Conservation (phyloP, 2,113 vertebrate genomes). For the Paedocypris sp. region DNA sequence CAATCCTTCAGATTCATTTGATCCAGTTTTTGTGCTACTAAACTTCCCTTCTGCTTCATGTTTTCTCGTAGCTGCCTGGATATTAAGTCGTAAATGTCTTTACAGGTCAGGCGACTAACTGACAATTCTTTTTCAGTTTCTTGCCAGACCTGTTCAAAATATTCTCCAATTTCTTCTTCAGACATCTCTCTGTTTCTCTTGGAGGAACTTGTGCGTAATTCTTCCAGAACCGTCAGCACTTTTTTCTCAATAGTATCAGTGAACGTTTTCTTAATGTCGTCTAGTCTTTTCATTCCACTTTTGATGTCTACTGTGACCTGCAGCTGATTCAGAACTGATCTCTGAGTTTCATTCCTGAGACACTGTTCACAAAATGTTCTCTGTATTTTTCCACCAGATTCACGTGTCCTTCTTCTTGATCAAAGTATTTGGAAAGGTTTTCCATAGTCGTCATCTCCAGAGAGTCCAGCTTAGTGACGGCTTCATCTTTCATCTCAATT, state of each 20-base stretch:
- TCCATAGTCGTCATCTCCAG: slow-evolving; percentile 33
- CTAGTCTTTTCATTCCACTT: slow-evolving; percentile 28
- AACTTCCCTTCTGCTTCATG: slow-evolving; percentile 8
- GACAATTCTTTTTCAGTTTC: background rate
- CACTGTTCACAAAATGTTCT: slow-evolving; percentile 39
- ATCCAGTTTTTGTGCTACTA: background rate
- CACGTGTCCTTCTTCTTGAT: slow-evolving; percentile 38
- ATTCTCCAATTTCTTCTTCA: background rate
- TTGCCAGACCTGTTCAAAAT: slow-evolving; percentile 45
- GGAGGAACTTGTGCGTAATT: background rate
- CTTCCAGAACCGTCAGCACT: slow-evolving; percentile 22
- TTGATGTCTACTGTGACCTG: slow-evolving; percentile 21
- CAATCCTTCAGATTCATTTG: rapidly evolving
- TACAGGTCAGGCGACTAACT: background rate
- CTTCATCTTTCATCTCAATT: slow-evolving; percentile 17
- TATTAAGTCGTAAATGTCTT: background rate
- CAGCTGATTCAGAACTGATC: background rate
- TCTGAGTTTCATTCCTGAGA: slow-evolving; percentile 31
- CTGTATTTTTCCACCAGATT: slow-evolving; percentile 43
- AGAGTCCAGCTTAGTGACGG: slow-evolving; percentile 6
- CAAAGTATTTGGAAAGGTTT: slow-evolving; percentile 40
- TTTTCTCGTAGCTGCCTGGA: background rate
- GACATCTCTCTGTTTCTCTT: background rate
- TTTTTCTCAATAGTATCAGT: slow-evolving; percentile 21
- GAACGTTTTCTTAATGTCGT: slow-evolving; percentile 30